Evolutionary conservation across 2,113 vertebrate species (phyloP), one percentile per base, ranked within the genome.

Genomic region (Chaetura pelagica): DNA sequence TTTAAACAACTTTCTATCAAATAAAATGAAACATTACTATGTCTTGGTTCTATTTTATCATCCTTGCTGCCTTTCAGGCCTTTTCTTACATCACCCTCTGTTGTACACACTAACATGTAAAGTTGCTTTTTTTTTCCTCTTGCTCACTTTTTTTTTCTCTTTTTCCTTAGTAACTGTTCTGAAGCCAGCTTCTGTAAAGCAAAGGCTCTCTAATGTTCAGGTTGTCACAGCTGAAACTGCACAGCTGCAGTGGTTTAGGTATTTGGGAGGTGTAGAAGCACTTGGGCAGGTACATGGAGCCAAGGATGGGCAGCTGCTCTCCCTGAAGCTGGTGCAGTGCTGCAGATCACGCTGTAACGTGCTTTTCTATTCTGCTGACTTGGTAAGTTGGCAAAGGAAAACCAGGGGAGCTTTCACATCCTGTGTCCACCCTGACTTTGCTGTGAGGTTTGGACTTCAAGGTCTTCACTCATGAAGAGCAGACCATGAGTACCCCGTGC

Each of bases 1-100:
- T 97, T 96, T 49, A 97, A 93, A 35, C 3, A 0, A 84, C 83
- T 97, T 96, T 97, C 79, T 97, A 96, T 81, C 76, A 94, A 96
- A 96, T 96, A 97, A 96, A 97, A 92, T 32, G 12, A 84, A 95
- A 78, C 21, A 38, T 85, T 93, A 91, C 46, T 95, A 87, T 5
- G 4, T 82, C 44, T 95, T 88, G 29, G 19, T 78, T 80, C 22
- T 87, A 4, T 55, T 89, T 87, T 80, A 32, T 40, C 76, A 57
- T 74, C 30, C 35, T 84, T 66, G 23, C 12, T 48, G 13, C 68
- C 67, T 75, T 73, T 46, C 73, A 23, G 18, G 23, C 9, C 26
- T 78, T 71, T 81, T 59, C 42, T 81, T 78, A 51, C 44, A 40
- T 73, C 40, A 61, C 5, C 27, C 15, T 30, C n/a, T 54, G 22